These are phyloP conservation scores for Protonibea diacanthus DNA, from an alignment of 2,797 vertebrate species.

Conservation along the genomic window DNA sequence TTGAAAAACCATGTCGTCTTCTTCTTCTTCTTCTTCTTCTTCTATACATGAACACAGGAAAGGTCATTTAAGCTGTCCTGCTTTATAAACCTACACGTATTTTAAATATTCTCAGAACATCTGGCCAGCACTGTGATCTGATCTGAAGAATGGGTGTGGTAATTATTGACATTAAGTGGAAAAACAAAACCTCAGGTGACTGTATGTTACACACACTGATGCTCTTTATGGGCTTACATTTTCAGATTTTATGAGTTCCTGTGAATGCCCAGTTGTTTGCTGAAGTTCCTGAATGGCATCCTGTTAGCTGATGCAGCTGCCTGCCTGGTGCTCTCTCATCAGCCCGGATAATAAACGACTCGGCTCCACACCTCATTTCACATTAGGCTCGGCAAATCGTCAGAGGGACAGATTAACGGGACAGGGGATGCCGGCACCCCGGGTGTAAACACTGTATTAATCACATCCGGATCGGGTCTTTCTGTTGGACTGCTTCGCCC, in stretches of 20 bases:
- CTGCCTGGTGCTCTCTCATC: conserved; percentile 59
- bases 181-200: neutral
- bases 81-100: neutral
- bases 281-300: conserved; percentile 1
- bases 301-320: conserved; percentile 22
- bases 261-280: neutral
- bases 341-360: conserved; percentile 62
- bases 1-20: neutral
- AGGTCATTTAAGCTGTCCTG: neutral
- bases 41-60: neutral
- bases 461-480: conserved; percentile 47
- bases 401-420: conserved; percentile 70
- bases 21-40: too few species aligned
- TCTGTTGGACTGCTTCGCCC: conserved; percentile 24
- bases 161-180: conserved; percentile 2
- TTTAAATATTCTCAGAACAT: neutral
- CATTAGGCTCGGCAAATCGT: conserved; percentile 71
- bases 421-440: conserved; percentile 38
- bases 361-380: conserved; percentile 76
- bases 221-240: neutral
- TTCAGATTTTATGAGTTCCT: conserved; percentile 9
- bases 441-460: conserved; percentile 71
- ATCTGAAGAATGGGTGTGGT: neutral
- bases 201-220: neutral
- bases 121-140: neutral